phyloP scores from a whole-genome alignment of 2,888 invertebrate genomes.

The Choristoneura rosaceana region DNA sequence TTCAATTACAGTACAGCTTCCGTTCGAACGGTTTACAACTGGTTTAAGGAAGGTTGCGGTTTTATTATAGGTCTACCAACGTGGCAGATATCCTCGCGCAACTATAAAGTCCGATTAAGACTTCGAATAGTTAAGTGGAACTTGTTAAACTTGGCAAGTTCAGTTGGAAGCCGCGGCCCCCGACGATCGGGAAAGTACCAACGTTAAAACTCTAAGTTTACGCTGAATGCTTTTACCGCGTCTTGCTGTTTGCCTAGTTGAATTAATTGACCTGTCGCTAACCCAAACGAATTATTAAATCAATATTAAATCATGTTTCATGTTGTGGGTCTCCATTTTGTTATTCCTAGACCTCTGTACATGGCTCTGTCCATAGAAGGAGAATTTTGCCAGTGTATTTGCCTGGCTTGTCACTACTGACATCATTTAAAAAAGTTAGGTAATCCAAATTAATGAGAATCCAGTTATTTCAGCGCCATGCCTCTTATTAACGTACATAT shows the following conservation, averaged over 20 bases:
- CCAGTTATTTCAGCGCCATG: no score
- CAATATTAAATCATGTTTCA: no score
- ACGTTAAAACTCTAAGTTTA: no score
- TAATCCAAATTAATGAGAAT: no score
- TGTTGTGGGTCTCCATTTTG: no score
- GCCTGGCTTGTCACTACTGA: no score
- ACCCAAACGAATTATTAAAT: no score
- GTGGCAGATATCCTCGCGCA: not conserved
- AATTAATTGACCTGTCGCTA: not conserved
- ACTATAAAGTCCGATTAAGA: not conserved
- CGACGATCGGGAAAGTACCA: not conserved
- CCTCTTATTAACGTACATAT: not conserved
- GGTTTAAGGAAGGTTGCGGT: slow-evolving; percentile 13
- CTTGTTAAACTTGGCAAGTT: not conserved
- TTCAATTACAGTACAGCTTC: slow-evolving; percentile 2
- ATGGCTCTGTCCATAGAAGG: no score
- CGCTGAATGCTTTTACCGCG: not conserved
- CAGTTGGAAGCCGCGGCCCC: not conserved
- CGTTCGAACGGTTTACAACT: slow-evolving; percentile 3
- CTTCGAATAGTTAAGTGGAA: not conserved
- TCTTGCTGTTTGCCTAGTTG: not conserved
- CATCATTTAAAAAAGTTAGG: no score
- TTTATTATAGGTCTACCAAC: not conserved
- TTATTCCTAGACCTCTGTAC: no score
- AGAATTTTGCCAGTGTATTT: no score